Conservation (phyloP, 2,113 vertebrate genomes). For the Leuciscus idus region DNA sequence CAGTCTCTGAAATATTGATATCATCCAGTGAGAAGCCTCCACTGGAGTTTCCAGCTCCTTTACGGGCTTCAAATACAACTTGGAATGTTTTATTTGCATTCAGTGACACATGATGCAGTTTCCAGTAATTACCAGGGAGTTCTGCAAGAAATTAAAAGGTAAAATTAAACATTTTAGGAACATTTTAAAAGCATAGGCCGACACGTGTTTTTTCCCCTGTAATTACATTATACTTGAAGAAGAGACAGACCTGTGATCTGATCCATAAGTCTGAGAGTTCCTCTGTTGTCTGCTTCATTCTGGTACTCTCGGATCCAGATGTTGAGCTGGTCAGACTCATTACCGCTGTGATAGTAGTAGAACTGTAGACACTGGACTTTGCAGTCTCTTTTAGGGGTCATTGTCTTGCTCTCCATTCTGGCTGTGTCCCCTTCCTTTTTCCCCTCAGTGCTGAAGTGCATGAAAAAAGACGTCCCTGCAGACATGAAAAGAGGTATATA, state of each 20-base stretch:
- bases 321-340: slow-evolving; percentile 62
- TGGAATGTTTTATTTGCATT: slow-evolving; percentile 66
- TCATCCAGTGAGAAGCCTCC: slow-evolving; percentile 88
- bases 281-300: slow-evolving; percentile 6
- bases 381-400: slow-evolving; percentile 76
- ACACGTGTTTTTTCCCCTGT: not conserved
- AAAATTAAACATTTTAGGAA: not conserved
- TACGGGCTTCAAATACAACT: slow-evolving; percentile 78
- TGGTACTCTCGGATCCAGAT: slow-evolving; percentile 74
- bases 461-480: too few species aligned
- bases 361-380: slow-evolving; percentile 80
- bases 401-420: slow-evolving; percentile 71
- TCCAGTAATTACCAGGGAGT: slow-evolving; percentile 73
- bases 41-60: slow-evolving; percentile 68
- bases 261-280: slow-evolving; percentile 65
- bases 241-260: slow-evolving; percentile 72
- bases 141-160: slow-evolving; percentile 39
- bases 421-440: slow-evolving; percentile 57
- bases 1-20: slow-evolving; percentile 85
- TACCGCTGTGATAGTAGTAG: slow-evolving; percentile 77
- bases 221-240: not conserved
- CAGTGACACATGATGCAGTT: slow-evolving; percentile 73
- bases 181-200: not conserved
- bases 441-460: too few species aligned
- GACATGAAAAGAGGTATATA: too few species aligned